Evolutionary conservation across 2,113 vertebrate species (phyloP).

Genomic region (Charina bottae): DNA sequence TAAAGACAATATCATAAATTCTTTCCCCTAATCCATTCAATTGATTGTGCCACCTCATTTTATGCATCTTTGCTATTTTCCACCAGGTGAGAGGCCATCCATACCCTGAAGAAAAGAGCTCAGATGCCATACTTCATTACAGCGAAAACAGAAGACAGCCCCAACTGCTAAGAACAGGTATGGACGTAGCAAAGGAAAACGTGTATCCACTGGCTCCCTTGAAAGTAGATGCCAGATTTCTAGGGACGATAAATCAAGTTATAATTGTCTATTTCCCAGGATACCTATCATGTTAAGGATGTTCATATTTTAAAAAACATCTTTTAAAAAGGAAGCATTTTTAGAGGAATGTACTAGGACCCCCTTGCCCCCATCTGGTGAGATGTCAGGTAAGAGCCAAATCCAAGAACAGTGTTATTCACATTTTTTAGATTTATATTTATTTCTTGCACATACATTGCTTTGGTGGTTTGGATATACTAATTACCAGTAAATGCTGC

Average conservation of each 20-base stretch:
- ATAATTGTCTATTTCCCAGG: conserved; percentile 6
- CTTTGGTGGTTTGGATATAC: not conserved
- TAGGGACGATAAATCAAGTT: not conserved
- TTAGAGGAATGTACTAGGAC: not conserved
- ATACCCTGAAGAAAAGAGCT: not conserved
- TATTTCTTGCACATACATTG: not conserved
- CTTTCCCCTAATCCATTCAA: not conserved
- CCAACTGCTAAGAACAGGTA: not conserved
- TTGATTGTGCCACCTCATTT: not conserved
- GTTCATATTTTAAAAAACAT: not conserved
- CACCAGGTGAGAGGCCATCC: not conserved
- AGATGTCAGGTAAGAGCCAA: not conserved
- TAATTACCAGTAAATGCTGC: not conserved
- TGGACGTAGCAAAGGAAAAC: not conserved
- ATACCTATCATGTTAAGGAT: not conserved
- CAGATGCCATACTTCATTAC: not conserved
- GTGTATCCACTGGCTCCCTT: not conserved
- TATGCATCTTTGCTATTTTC: not conserved
- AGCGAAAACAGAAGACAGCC: not conserved
- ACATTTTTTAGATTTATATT: not conserved
- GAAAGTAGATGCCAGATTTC: not conserved
- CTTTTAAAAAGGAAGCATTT: not conserved
- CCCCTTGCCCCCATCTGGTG: not conserved
- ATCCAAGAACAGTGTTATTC: not conserved
- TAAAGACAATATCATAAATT: not conserved